phyloP scores from a whole-genome alignment of 2,888 invertebrate genomes.

The Andrena camellia region DNA sequence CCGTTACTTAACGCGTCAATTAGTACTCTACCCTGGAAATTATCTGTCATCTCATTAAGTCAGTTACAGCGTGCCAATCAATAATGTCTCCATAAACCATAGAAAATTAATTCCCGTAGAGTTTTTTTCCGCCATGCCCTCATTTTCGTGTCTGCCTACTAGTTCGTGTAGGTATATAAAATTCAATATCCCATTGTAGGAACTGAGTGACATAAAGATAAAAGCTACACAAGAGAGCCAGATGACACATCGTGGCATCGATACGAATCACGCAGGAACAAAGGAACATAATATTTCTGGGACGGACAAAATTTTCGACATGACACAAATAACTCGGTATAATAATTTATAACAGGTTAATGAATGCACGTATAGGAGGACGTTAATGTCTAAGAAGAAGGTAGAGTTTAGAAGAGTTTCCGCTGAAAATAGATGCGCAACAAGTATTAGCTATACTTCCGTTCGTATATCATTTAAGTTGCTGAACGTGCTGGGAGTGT shows the following conservation, averaged over 20 bases:
- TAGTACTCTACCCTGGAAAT: background rate
- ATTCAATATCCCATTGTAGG: too few relatives aligned
- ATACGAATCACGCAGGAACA: constrained; percentile 9
- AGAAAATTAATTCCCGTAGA: background rate
- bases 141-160: background rate
- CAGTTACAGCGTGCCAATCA: background rate
- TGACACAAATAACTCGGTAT: background rate
- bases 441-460: constrained; percentile 54
- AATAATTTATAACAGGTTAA: background rate
- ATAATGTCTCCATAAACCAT: background rate
- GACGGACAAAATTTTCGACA: background rate
- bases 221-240: constrained; percentile 1
- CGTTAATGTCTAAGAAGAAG: background rate
- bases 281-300: background rate
- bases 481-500: constrained; percentile 62
- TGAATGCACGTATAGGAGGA: background rate
- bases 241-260: constrained; percentile 17
- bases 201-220: background rate
- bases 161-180: background rate
- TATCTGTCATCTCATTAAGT: background rate
- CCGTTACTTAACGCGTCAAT: background rate
- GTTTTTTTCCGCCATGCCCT: background rate
- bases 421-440: constrained; percentile 48
- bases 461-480: constrained; percentile 54
- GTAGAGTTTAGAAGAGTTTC: background rate